These are phyloP conservation scores for Musca vetustissima DNA, from an alignment of 1,140 invertebrate species.

Conservation along the genomic window DNA sequence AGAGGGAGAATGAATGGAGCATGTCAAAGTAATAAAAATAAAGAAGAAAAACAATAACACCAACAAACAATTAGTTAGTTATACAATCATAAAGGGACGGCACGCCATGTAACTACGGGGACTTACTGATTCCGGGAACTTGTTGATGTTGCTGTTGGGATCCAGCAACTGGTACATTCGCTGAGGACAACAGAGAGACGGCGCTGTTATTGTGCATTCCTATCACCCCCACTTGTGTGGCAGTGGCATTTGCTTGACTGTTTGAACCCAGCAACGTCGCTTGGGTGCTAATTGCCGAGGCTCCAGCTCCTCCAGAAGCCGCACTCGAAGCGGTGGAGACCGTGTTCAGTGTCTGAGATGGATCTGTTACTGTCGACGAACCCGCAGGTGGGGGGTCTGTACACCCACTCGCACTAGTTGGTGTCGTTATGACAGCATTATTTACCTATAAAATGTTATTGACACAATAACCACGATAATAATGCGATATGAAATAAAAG, in stretches of 20 bases:
- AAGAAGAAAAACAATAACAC: neutral
- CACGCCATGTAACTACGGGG: too few relatives aligned
- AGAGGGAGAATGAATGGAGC: neutral
- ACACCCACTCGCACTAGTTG: constrained; percentile 26
- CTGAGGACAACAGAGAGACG: neutral
- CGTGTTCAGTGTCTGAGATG: constrained; percentile 3
- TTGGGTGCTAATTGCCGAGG: neutral
- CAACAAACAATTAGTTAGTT: too few relatives aligned
- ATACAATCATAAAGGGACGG: too few relatives aligned
- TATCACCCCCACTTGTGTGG: neutral
- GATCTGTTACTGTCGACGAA: constrained; percentile 30
- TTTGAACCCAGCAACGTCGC: neutral
- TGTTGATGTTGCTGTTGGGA: too few relatives aligned
- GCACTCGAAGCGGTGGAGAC: neutral
- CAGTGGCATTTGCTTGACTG: constrained; percentile 1
- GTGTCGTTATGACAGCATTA: constrained; percentile 27
- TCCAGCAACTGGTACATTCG: too few relatives aligned
- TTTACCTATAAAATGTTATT: constrained; percentile 27
- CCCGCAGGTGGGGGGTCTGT: neutral
- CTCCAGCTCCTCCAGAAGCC: neutral
- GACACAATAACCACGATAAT: neutral
- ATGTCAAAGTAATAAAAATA: neutral
- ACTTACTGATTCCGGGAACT: too few relatives aligned
- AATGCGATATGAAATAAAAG: too few relatives aligned
- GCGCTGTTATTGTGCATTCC: neutral